Evolutionary conservation across 2,888 invertebrate genomes (phyloP), one percentile per base, ranked within the genome.

Genomic region (Cantharis nigra): DNA sequence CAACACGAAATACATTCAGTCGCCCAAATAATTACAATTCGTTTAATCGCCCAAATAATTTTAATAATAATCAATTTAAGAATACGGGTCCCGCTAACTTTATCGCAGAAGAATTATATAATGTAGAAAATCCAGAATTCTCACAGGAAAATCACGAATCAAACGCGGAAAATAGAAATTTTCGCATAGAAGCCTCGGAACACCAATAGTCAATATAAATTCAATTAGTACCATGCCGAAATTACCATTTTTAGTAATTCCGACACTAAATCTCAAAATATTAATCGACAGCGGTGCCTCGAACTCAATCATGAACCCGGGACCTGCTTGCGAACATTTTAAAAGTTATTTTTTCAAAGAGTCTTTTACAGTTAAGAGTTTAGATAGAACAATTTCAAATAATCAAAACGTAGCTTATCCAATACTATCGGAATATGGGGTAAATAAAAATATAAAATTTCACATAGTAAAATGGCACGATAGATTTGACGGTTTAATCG

Each of bases 241-340:
- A 71, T 64, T 74, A 77, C 79, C 79, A 5, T 77, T 77, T 18
- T 72, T 76, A 9, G 71, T 71, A 3, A 78, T 78, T 11, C 71
- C 75, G 0, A 65, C 18, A 4, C 16, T 79, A 63, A 72, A 75
- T 64, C 16, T 80, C 16, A 78, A 74, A 76, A 71, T 76, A 30
- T 70, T 80, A 14, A 78, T 78, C 13, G 77, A 80, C 63, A 65
- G 30, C 5, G 78, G 78, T n/a, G 76, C 80, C 1, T 75, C 78
- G 0, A 77, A 77, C 16, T 63, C 11, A 11, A 63, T 63, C 7
- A 63, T 63, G 11, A 63, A 16, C 11, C 63, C 63, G 10, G 64
- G 20, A 18, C 18, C 62, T 0, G 77, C 77, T 13, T 3, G 70
- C 9, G n/a, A 70, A 2, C 23, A 73, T 26, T 77, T 77, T 49